Evolutionary conservation across 2,888 invertebrate species (phyloP), one percentile per base, ranked within the genome.

Genomic region (Monochamus alternatus): DNA sequence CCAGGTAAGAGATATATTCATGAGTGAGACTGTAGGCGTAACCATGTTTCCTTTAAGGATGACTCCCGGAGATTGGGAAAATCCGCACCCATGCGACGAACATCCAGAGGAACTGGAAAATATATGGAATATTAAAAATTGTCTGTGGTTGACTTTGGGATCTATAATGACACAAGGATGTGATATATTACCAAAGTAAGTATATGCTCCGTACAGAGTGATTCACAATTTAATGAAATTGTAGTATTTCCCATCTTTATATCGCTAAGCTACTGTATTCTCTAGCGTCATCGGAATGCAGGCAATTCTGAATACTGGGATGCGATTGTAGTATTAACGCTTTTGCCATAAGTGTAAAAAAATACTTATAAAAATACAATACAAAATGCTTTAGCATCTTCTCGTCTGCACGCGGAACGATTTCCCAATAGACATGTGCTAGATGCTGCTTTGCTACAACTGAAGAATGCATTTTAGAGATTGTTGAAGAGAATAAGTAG

Each of bases 111-210:
- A 95, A 83, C 90, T 98, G 78, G 97, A 98, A 90, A 98, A 97
- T 88, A 94, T 94, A 85, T 97, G 97, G 93, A 94, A 93, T 85
- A 89, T 96, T 85, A 92, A 94, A 89, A 98, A 98, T 89, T 95
- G 96, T 70, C 93, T 98, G 84, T 99, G 98, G 98, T 93, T 99
- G 80, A 95, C 96, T n/a, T 93, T 97, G 85, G 97, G 97, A 2
- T 96, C 97, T 10, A 94, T 98, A 83, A 96, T 98, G 94, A 96
- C 96, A 72, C 97, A 98, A 87, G 98, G 98, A 62, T 96, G 96
- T 81, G 98, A 98, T 88, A 95, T 98, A 84, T 90, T 97, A 80
- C 98, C 98, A 32, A 95, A 94, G 96, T 96, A 92, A 90, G 83
- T 81, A 63, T n/a, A 66, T 10, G 14, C 7, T 55, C 22, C n/a